A percentile compares a stretch with the other conserved stretches of the same genome.
Evolutionary conservation across 2,113 vertebrate species (phyloP).

Genomic region (Paramormyrops kingsleyae): DNA sequence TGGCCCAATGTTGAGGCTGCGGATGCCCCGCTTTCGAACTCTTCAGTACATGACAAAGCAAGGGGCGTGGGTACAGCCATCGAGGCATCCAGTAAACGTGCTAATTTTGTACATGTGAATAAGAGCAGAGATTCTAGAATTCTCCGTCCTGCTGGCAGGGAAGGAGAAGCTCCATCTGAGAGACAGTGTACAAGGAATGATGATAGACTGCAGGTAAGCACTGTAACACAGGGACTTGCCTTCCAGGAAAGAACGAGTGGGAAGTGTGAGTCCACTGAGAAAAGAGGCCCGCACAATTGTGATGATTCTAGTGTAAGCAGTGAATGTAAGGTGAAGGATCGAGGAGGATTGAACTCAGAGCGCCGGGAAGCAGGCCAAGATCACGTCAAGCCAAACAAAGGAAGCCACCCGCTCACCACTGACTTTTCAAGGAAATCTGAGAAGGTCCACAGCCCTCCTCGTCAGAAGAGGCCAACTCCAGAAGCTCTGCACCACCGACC

Average conservation of each 20-base stretch:
- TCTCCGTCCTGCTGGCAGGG: constrained; percentile 35
- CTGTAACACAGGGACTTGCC: constrained; percentile 17
- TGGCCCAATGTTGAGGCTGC: background rate
- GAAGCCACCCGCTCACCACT: constrained; percentile 38
- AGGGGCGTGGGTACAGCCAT: constrained; percentile 21
- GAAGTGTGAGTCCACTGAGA: constrained; percentile 3
- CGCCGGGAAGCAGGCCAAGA: constrained; percentile 52
- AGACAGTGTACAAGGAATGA: constrained; percentile 34
- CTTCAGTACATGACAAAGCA: constrained; percentile 4
- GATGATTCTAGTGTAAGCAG: constrained; percentile 21
- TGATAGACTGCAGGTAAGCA: constrained; percentile 11
- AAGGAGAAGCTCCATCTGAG: constrained; percentile 35
- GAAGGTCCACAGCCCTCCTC: constrained; percentile 44
- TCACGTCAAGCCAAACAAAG: constrained; percentile 48
- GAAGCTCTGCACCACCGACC: background rate
- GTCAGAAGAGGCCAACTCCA: constrained; percentile 35
- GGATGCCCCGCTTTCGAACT: constrained; percentile 5
- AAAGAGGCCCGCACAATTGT: background rate
- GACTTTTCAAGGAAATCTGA: constrained; percentile 53
- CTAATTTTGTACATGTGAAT: constrained; percentile 32
- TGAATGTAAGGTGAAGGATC: constrained; percentile 27
- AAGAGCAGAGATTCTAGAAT: constrained; percentile 46
- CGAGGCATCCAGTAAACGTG: constrained; percentile 31
- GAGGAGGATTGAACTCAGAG: constrained; percentile 47
- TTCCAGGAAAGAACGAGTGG: constrained; percentile 21